Conservation (phyloP, 2,797 vertebrate species). For the Toxotes lorentzi region DNA sequence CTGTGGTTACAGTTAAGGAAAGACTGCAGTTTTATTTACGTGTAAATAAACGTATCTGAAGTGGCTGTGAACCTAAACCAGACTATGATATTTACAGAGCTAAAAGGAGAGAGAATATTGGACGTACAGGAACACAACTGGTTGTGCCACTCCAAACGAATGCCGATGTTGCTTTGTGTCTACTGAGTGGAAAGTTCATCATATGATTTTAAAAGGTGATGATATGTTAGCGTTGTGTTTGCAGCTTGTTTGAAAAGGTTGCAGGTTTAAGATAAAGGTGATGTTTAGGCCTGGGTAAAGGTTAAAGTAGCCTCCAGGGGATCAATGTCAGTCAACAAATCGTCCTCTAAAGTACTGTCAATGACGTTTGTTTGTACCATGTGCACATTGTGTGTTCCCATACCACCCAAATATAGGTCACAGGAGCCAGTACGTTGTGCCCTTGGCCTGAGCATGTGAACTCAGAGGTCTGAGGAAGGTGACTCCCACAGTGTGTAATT, state of each 20-base stretch:
- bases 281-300: background rate
- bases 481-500: conserved; percentile 86
- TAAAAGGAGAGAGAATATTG: background rate
- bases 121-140: background rate
- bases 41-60: background rate
- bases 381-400: conserved; percentile 48
- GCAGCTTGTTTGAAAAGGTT: background rate
- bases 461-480: conserved; percentile 80
- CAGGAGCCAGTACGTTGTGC: conserved; percentile 39
- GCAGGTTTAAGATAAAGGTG: background rate
- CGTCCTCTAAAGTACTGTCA: conserved; percentile 7
- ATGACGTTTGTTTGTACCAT: background rate
- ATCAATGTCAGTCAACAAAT: conserved; percentile 16
- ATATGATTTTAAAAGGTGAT: background rate
- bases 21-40: too few species aligned
- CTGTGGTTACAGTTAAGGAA: background rate
- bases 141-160: background rate
- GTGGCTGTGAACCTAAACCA: background rate
- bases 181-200: background rate
- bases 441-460: conserved; percentile 70
- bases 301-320: background rate
- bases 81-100: background rate
- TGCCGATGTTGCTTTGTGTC: background rate
- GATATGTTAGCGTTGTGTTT: background rate
- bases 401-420: conserved; percentile 49